Evolutionary conservation across 2,797 vertebrate genomes (phyloP), one percentile per base, ranked within the genome.

Genomic region (Pelodytes ibericus): DNA sequence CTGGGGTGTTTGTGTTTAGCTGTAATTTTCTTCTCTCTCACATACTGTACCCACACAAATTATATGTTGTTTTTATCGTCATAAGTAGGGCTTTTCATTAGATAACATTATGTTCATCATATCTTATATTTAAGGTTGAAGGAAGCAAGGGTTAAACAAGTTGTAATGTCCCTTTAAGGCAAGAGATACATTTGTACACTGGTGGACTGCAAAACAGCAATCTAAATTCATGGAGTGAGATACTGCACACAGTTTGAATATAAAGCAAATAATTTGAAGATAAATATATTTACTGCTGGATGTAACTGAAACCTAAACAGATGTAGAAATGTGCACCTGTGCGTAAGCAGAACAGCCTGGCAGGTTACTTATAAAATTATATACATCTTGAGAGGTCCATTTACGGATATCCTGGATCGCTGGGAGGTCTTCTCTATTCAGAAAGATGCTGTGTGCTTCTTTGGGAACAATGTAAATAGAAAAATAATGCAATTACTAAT

Each of bases 271-370:
- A 3, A 44, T 15, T 44, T 44, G 11, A 13, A 44, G 4, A 59
- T 9, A 29, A 59, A 30, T 24, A 11, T 22, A 58, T 7, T 31
- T 36, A 36, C 47, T 20, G 15, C 15, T 44, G 10, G 6, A 1
- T 44, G 41, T 16, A 44, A 16, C 1, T 44, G 10, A 36, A 36
- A 36, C 33, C 33, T 6, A 36, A 60, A 20, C 2, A 29, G 24
- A 64, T 31, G 29, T 22, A 64, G 2, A 73, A 25, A n/a, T 20
- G 59, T 11, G 82, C 64, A 98, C 97, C 96, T 98, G 96, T 70
- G 96, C 96, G 4, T 95, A 98, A 74, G 95, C 94, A 22, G 95
- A 92, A 72, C 96, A 99, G n/a, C 94, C 93, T 3, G 96, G 95
- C 53, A 98, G 95, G 75, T 85, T 93, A 71, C 82, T 83, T 57